Evolutionary conservation across 2,797 vertebrate genomes (phyloP).

Genomic region (Sebastes dallii): DNA sequence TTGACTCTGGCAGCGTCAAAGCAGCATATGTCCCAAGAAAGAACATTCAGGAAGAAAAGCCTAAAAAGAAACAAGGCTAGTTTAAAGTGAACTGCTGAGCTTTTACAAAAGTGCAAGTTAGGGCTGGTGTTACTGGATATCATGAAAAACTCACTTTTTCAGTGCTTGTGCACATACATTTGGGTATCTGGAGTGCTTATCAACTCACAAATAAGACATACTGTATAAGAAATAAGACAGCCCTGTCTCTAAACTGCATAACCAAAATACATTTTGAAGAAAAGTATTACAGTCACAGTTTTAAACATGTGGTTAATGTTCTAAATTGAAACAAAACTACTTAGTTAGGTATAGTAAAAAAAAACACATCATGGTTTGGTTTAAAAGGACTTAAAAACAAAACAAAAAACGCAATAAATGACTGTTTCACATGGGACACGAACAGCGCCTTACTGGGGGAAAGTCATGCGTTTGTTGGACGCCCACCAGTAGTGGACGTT

Average conservation of each 20-base stretch:
- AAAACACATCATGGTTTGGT: too few species aligned
- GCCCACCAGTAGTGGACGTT: too few species aligned
- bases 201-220: background rate
- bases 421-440: too few species aligned
- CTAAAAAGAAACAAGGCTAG: background rate
- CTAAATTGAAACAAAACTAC: too few species aligned
- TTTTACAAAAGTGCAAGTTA: conserved; percentile 23
- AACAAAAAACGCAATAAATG: too few species aligned
- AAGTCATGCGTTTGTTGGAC: too few species aligned
- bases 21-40: conserved; percentile 51
- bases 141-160: background rate
- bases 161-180: background rate
- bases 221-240: background rate
- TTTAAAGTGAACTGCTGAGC: background rate
- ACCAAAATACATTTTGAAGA: too few species aligned
- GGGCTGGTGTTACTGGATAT: background rate
- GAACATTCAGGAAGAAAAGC: conserved; percentile 25
- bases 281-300: too few species aligned
- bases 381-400: too few species aligned
- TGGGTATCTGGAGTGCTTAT: background rate
- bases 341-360: too few species aligned
- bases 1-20: conserved; percentile 60
- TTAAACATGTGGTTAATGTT: too few species aligned
- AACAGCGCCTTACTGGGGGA: too few species aligned
- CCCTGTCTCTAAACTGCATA: background rate